Base-by-base conservation (phyloP, 2,888 invertebrate species). In the Drosophila cognata region DNA sequence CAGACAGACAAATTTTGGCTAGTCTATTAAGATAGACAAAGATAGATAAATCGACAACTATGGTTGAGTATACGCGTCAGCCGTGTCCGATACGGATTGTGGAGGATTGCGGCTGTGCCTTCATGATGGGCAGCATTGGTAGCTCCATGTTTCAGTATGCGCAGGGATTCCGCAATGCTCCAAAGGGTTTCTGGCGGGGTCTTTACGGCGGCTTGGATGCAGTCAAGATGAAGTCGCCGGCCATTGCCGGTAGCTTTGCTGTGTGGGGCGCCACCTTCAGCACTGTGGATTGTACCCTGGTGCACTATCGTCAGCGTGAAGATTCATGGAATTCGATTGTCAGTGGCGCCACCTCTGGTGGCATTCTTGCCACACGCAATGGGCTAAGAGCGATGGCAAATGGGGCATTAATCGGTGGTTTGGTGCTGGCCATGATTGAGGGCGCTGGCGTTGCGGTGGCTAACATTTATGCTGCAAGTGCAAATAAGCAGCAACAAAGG, bases 101-200 rank as follows among this genome's bases (percentile, higher is more conserved):
- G 13, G 87, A 87, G 73, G 87, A 89, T 56, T 85, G 85, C 52
- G 87, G 87, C n/a, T 89, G 87, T 58, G 89, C 89, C 29, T 87
- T 87, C 46, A 63, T 87, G 71, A 87, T 87, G 88, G 87, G 87
- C 51, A 60, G 66, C 43, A 78, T 87, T 25, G 89, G 89, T 7
- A 88, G 87, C 7, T 78, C 80, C n/a, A 48, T 87, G 51, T 88
- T 87, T 52, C 82, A 87, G 69, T 78, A 52, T 59, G 56, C 78
- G 58, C 70, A 78, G 62, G 87, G 87, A 31, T 87, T 87, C 29
- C 77, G 89, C 7, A 85, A 87, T 58, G 74, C 87, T 0, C 87
- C 87, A 1, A 18, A 71, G 2, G 87, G 87, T 2, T 2, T 87
- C 6, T 16, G 69, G 11, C 89, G 88, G 2, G 68, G 89, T 0